phyloP scores from a whole-genome alignment of 2,797 vertebrate genomes.

The Clarias pachynema region DNA sequence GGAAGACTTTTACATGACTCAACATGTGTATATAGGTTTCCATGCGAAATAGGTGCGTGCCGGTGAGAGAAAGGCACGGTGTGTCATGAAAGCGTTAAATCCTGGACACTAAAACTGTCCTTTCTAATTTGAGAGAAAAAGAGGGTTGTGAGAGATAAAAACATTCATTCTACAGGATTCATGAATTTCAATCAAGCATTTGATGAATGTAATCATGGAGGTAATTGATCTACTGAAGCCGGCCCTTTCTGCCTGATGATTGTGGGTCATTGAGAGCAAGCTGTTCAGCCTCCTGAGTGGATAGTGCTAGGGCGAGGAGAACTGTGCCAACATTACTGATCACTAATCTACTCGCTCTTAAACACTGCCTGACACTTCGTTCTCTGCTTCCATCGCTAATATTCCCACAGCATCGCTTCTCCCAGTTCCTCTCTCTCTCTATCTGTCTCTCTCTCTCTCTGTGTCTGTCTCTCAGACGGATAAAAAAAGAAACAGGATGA shows the following conservation, averaged over 20 bases:
- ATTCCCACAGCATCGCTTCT: slow-evolving; percentile 17
- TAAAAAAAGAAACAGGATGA: not conserved
- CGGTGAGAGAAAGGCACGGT: not conserved
- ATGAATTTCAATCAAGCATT: slow-evolving; percentile 54
- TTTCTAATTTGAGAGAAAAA: slow-evolving; percentile 30
- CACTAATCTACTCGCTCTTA: slow-evolving; percentile 45
- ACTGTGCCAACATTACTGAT: slow-evolving; percentile 40
- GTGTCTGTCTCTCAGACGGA: not conserved
- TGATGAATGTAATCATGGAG: slow-evolving; percentile 56
- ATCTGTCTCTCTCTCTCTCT: not conserved
- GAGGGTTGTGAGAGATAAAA: slow-evolving; percentile 26
- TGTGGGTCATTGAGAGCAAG: slow-evolving; percentile 54
- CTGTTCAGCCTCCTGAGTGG: slow-evolving; percentile 53
- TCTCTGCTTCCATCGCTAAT: slow-evolving; percentile 2
- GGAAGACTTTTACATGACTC: not conserved
- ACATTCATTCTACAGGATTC: slow-evolving; percentile 40
- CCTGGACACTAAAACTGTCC: slow-evolving; percentile 21
- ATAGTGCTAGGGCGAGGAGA: slow-evolving; percentile 41
- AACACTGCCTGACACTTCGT: slow-evolving; percentile 39
- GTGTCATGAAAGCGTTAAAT: slow-evolving; percentile 19
- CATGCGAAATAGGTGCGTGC: not conserved
- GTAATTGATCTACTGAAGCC: slow-evolving; percentile 57
- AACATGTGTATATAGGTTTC: too few species aligned
- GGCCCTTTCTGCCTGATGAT: slow-evolving; percentile 44
- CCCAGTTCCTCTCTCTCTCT: not conserved